These are phyloP conservation scores for Phymatocera aterrima DNA, from an alignment of 2,888 invertebrate species.

Conservation along the genomic window DNA sequence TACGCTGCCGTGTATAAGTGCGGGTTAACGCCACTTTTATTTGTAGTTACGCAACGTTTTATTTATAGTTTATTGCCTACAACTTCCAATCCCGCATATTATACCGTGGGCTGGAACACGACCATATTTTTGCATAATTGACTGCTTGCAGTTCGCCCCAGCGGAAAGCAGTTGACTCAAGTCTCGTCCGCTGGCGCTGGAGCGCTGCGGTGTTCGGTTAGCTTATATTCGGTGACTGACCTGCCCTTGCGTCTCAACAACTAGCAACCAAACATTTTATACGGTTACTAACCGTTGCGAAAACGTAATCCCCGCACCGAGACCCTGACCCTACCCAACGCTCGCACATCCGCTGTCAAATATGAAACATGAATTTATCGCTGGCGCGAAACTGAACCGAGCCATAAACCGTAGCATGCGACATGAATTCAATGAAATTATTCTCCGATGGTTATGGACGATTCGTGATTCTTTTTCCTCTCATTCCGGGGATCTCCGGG, in stretches of 20 bases:
- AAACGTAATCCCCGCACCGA: conserved; percentile 65
- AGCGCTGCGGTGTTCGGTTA: conserved; percentile 50
- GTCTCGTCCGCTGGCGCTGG: conserved; percentile 47
- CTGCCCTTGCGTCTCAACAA: conserved; percentile 63
- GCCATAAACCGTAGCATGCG: no score
- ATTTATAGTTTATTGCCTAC: conserved; percentile 38
- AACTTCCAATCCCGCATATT: conserved; percentile 32
- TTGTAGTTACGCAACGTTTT: conserved; percentile 28
- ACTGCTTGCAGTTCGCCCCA: conserved; percentile 54
- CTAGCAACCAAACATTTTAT: conserved; percentile 68
- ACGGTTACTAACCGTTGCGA: conserved; percentile 68
- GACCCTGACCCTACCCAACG: conserved; percentile 67
- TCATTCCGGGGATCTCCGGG: no score
- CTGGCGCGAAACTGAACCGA: no score
- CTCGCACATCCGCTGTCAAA: conserved; percentile 7
- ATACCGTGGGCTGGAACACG: conserved; percentile 34
- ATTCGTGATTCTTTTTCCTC: no score
- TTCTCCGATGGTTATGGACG: no score
- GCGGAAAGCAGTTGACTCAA: conserved; percentile 53
- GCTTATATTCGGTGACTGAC: conserved; percentile 73
- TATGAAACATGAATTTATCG: no score
- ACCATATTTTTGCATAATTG: conserved; percentile 47
- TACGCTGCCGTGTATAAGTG: background rate
- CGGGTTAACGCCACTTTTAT: conserved; percentile 26
- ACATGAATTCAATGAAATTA: no score